These are phyloP conservation scores for Halesus radiatus DNA, from an alignment of 1,140 invertebrate species.

Conservation along the genomic window DNA sequence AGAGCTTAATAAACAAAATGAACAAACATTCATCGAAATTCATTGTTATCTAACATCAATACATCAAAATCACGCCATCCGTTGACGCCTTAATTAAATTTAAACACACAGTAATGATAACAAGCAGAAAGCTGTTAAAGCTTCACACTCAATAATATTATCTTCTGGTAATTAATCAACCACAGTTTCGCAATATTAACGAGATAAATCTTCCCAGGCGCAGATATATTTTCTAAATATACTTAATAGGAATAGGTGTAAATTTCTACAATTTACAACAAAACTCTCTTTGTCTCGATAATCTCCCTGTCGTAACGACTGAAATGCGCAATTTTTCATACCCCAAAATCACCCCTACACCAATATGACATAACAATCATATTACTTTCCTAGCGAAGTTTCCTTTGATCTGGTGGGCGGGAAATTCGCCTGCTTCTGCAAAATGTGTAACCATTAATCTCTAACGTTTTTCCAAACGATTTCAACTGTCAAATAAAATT, in stretches of 20 bases:
- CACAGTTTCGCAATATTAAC: not conserved
- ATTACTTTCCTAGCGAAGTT: not conserved
- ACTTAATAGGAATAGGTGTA: conserved; percentile 11
- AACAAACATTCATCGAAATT: too few relatives aligned
- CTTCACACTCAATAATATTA: too few relatives aligned
- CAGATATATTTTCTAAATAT: conserved; percentile 1
- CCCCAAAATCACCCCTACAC: not conserved
- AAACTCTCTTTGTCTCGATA: conserved; percentile 14
- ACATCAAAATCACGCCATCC: too few relatives aligned
- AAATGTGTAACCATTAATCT: conserved; percentile 56
- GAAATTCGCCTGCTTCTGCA: conserved; percentile 1
- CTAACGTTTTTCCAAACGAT: conserved; percentile 55
- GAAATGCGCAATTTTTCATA: not conserved
- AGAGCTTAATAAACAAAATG: too few relatives aligned
- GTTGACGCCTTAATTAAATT: too few relatives aligned
- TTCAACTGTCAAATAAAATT: conserved; percentile 58
- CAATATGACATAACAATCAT: not conserved
- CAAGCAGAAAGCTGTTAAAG: too few relatives aligned
- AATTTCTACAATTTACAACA: conserved; percentile 6
- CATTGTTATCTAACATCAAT: too few relatives aligned
- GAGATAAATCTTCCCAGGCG: not conserved
- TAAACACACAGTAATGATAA: too few relatives aligned
- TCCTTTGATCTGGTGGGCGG: not conserved
- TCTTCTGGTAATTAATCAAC: conserved; percentile 6
- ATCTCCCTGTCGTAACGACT: not conserved